Base-by-base conservation (phyloP, 1,140 invertebrate genomes). In the Mactra quadrangularis region DNA sequence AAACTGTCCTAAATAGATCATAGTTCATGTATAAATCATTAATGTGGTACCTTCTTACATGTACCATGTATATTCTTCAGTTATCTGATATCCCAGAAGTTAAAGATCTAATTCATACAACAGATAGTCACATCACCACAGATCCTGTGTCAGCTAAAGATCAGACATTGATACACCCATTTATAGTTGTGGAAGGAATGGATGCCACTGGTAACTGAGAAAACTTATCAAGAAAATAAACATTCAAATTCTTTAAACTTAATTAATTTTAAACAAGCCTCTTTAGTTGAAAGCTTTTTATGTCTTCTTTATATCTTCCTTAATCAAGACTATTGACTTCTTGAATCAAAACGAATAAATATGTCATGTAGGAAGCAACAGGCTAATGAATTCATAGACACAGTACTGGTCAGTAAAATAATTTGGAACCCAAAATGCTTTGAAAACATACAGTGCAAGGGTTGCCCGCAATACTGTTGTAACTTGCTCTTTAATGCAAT, bases 171-270 rank as follows among this genome's bases (percentile, higher is more conserved):
- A 82, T 82, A 55, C 66, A 87, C 60, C 88, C 88, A 55, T 88
- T 90, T 85, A 66, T 90, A 62, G 89, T 90, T 11, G 85, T 90
- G 13, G 89, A 90, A 62, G 89, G 89, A 15, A 81, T 90, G 62
- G 89, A 90, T 88, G 89, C 87, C 4, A 85, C 88, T 79, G 89
- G 89, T 90, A 87, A 25, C n/a, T n/a, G n/a, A n/a, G n/a, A n/a
- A n/a, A n/a, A n/a, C n/a, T n/a, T 19, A 31, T n/a, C n/a, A n/a
- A n/a, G n/a, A n/a, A n/a, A n/a, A n/a, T n/a, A n/a, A n/a, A n/a
- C n/a, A n/a, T n/a, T 29, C 27, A 19, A 13, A 9, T 13, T 22
- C 15, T 17, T 47, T 15, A n/a, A 45, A 25, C 0, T 47, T 22
- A 19, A 3, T 45, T 9, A 1, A 50, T 47, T 25, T 29, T 47